Evolutionary conservation across 2,113 vertebrate genomes (phyloP), one percentile per base, ranked within the genome.

Genomic region (Apus apus): DNA sequence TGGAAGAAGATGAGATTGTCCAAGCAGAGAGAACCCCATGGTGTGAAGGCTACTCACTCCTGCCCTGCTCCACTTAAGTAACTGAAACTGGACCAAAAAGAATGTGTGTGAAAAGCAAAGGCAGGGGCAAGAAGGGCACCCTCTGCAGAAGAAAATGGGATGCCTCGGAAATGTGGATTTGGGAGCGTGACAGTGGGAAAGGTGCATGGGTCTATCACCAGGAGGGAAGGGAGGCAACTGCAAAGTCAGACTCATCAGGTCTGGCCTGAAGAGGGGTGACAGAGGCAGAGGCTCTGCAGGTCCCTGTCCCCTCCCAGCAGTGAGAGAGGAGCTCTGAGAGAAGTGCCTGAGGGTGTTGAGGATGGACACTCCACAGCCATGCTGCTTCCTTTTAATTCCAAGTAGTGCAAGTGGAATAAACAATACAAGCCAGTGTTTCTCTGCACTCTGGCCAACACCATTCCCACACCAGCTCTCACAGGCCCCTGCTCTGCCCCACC

Each of bases 161-260:
- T 23, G 54, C 11, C 15, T 0, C 15, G 38, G 51, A 36, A 30
- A 26, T 0, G n/a, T 11, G 36, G 29, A 29, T 54, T 53, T n/a
- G 38, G 46, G 46, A 89, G 66, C 3, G 0, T 1, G 1, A 26
- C 3, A 58, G 43, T 11, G 58, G 34, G 50, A 25, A 64, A 34
- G 34, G 43, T 14, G 5, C 46, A 15, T 0, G 18, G 7, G 40
- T 34, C 22, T 17, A 5, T 15, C 46, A 19, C 22, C 15, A 46
- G 38, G 27, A 56, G 29, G 38, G 38, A 67, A 26, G 77, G 26
- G 30, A 21, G 36, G 34, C 5, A 15, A n/a, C 32, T 23, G 32
- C 32, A 61, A 13, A 16, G 38, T 6, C 0, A 19, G 15, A 32
- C 26, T 16, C 18, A 3, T 13, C 46, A 20, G 25, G 38, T n/a